Conservation (phyloP, 2,888 invertebrate species). For the Hemaris fuciformis region DNA sequence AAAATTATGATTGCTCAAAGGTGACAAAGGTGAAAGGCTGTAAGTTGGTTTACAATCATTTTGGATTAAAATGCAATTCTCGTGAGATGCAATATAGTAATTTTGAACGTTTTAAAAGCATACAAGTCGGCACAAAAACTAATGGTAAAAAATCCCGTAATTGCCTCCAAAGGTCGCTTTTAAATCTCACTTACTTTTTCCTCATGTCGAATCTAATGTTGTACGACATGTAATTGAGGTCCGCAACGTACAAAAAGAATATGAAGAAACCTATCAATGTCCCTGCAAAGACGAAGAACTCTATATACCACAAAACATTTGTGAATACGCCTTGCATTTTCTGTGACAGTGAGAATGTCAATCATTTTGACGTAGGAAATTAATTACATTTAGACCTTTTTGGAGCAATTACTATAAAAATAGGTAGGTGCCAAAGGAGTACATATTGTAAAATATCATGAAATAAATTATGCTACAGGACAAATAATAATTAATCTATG, state of each 20-base stretch:
- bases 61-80: background rate
- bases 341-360: background rate
- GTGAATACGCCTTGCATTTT: conserved; percentile 54
- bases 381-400: background rate
- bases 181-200: conserved; percentile 53
- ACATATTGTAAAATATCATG: too few relatives aligned
- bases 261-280: conserved; percentile 54
- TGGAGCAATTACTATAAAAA: background rate
- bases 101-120: background rate
- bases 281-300: conserved; percentile 56
- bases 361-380: background rate
- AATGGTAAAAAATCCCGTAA: background rate
- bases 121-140: background rate
- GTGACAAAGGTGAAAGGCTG: background rate
- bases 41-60: background rate
- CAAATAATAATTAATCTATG: too few relatives aligned
- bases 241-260: conserved; percentile 57
- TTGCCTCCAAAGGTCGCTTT: background rate
- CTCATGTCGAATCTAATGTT: conserved; percentile 48
- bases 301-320: conserved; percentile 64
- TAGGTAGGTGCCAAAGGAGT: background rate
- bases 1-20: background rate
- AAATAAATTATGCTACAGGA: too few relatives aligned
- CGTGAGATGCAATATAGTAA: background rate
- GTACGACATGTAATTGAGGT: conserved; percentile 50